Conservation (phyloP, 2,113 vertebrate genomes). For the Spheniscus mendiculus region DNA sequence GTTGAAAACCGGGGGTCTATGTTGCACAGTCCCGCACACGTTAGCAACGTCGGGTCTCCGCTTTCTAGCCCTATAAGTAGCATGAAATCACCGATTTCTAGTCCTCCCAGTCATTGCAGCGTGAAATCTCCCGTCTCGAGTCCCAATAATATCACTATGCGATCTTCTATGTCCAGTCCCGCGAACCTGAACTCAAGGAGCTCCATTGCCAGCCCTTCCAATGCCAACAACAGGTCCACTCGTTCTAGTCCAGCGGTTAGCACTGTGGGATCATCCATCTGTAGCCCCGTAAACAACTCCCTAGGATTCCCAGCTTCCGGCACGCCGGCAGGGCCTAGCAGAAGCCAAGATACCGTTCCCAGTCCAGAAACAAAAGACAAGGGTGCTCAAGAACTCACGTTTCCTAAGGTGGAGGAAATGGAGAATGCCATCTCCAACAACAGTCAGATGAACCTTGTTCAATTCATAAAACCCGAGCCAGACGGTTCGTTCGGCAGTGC, state of each 20-base stretch:
- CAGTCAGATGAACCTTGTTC: slow-evolving; percentile 87
- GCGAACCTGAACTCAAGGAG: slow-evolving; percentile 85
- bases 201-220: slow-evolving; percentile 90
- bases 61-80: slow-evolving; percentile 91
- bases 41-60: slow-evolving; percentile 89
- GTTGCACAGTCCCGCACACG: slow-evolving; percentile 89
- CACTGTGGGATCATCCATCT: slow-evolving; percentile 79
- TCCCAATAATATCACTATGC: slow-evolving; percentile 79
- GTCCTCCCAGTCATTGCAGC: slow-evolving; percentile 92
- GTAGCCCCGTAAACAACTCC: slow-evolving; percentile 75
- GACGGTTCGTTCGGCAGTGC: slow-evolving; percentile 89
- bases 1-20: slow-evolving; percentile 84
- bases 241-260: slow-evolving; percentile 80
- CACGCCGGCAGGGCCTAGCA: slow-evolving; percentile 76
- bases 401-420: slow-evolving; percentile 92
- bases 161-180: slow-evolving; percentile 90
- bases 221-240: slow-evolving; percentile 80
- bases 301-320: slow-evolving; percentile 68
- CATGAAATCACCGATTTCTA: slow-evolving; percentile 96
- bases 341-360: slow-evolving; percentile 82
- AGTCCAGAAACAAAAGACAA: slow-evolving; percentile 85
- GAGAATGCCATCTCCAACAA: slow-evolving; percentile 85
- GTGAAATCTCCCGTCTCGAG: slow-evolving; percentile 92
- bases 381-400: slow-evolving; percentile 84
- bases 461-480: slow-evolving; percentile 96